Conservation (phyloP, 2,797 vertebrate genomes). For the Salarias fasciatus region DNA sequence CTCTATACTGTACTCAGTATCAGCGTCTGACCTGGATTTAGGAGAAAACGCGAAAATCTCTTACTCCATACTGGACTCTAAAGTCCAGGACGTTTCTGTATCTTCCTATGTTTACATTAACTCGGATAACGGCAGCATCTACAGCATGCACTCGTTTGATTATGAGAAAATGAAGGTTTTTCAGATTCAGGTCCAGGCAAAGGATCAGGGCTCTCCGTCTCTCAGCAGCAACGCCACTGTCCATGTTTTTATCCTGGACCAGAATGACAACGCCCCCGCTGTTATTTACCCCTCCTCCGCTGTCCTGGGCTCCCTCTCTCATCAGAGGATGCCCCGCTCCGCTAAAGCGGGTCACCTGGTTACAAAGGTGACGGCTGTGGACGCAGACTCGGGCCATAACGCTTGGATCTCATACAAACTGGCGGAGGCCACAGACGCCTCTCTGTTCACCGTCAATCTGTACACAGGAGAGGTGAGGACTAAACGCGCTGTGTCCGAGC, state of each 20-base stretch:
- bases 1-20: conserved; percentile 79
- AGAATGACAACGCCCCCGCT: conserved; percentile 80
- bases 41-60: conserved; percentile 83
- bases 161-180: conserved; percentile 76
- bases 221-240: conserved; percentile 78
- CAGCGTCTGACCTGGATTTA: conserved; percentile 79
- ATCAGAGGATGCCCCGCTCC: conserved; percentile 71
- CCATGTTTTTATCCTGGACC: conserved; percentile 80
- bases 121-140: conserved; percentile 79
- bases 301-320: conserved; percentile 72
- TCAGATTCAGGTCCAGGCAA: conserved; percentile 74
- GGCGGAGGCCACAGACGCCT: conserved; percentile 75
- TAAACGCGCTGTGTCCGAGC: conserved; percentile 70
- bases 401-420: conserved; percentile 82
- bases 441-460: conserved; percentile 80
- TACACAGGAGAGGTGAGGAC: conserved; percentile 86
- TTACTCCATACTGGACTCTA: conserved; percentile 76
- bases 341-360: conserved; percentile 71
- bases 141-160: conserved; percentile 77
- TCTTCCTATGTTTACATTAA: conserved; percentile 81
- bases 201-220: conserved; percentile 76
- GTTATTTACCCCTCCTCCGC: conserved; percentile 81
- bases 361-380: conserved; percentile 73
- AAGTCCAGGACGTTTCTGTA: conserved; percentile 70
- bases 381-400: conserved; percentile 73